Evolutionary conservation across 2,797 vertebrate species (phyloP).

Genomic region (Aselliscus stoliczkanus): DNA sequence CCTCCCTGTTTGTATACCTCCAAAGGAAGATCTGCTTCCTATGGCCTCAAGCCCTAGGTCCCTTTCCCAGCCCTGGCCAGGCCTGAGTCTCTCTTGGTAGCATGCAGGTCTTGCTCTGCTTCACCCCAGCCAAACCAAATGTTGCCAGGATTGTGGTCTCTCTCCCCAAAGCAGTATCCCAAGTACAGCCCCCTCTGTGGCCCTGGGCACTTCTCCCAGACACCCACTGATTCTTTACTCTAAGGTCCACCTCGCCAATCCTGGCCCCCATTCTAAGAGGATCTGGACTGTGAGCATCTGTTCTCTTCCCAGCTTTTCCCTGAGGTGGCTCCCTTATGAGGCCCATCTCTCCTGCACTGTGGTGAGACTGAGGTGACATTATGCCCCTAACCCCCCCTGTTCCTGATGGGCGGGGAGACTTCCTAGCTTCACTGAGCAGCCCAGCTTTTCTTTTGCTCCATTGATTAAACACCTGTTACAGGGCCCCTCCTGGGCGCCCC

Average conservation of each 20-base stretch:
- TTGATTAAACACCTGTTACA: not conserved
- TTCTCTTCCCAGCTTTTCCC: not conserved
- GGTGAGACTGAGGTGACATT: not conserved
- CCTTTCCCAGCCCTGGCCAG: not conserved
- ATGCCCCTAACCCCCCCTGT: not conserved
- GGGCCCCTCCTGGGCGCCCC: not conserved
- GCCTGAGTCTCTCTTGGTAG: slow-evolving; percentile 24
- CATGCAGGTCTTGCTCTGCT: slow-evolving; percentile 7
- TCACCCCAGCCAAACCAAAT: not conserved
- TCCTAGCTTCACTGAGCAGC: not conserved
- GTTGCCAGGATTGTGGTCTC: not conserved
- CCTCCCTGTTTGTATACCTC: not conserved
- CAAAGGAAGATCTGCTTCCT: slow-evolving; percentile 13
- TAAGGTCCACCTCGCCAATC: not conserved
- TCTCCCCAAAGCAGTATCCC: not conserved
- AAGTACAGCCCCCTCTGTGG: not conserved
- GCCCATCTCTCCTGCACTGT: not conserved
- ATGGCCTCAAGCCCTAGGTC: not conserved
- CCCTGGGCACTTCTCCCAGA: not conserved
- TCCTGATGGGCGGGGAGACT: not conserved
- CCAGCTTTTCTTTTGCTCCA: slow-evolving; percentile 34
- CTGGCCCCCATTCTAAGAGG: not conserved
- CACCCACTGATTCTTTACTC: not conserved
- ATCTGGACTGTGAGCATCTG: not conserved
- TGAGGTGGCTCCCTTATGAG: not conserved